These are phyloP conservation scores for Nomada hirtipes DNA, from an alignment of 2,888 invertebrate species.

Conservation along the genomic window DNA sequence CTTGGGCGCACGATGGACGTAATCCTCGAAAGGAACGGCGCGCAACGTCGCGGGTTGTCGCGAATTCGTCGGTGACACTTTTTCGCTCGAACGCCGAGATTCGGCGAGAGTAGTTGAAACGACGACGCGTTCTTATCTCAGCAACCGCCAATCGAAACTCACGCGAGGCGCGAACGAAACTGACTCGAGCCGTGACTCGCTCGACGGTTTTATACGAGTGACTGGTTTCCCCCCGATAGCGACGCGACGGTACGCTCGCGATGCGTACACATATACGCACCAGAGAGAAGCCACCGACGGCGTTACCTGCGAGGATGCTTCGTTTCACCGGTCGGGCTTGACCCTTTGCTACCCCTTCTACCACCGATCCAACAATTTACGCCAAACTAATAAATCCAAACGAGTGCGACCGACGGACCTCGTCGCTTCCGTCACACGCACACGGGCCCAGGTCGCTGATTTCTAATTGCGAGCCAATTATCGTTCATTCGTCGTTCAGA, in stretches of 20 bases:
- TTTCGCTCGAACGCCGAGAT: background rate
- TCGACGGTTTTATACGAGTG: slow-evolving; percentile 80
- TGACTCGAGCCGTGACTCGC: slow-evolving; percentile 79
- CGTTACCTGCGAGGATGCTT: slow-evolving; percentile 11
- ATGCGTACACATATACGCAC: slow-evolving; percentile 34
- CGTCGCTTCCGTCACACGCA: no score
- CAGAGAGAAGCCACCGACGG: slow-evolving; percentile 10
- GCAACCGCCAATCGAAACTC: slow-evolving; percentile 24
- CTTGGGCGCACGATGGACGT: background rate
- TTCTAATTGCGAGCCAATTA: no score
- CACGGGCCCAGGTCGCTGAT: no score
- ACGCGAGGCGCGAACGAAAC: slow-evolving; percentile 78
- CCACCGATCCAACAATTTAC: background rate
- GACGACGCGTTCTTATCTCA: slow-evolving; percentile 2
- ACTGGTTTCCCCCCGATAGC: slow-evolving; percentile 73
- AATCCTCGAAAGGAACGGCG: no score
- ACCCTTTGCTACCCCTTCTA: background rate
- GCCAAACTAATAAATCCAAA: background rate
- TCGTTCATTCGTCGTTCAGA: no score
- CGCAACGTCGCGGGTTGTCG: no score
- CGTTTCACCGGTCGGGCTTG: slow-evolving; percentile 16
- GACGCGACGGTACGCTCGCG: slow-evolving; percentile 20
- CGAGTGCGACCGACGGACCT: no score
- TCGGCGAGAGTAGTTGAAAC: background rate
- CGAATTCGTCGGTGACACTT: slow-evolving; percentile 5